phyloP scores from a whole-genome alignment of 2,888 invertebrate genomes.

The Elmis aenea region DNA sequence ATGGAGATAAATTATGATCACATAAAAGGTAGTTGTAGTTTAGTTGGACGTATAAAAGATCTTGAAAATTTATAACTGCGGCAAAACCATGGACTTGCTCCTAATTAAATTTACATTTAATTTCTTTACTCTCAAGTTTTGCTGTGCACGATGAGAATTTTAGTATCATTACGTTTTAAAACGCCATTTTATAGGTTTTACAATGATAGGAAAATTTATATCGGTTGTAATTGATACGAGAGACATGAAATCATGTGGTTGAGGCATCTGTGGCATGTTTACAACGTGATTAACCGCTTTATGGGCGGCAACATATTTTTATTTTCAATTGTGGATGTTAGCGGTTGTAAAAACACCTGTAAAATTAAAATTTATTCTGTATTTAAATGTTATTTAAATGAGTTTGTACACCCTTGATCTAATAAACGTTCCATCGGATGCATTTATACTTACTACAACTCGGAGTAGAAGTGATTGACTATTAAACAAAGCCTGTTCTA shows the following conservation, averaged over 20 bases:
- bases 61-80: conserved; percentile 15
- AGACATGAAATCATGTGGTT: no score
- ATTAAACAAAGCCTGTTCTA: conserved; percentile 21
- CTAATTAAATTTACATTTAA: no score
- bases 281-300: conserved; percentile 17
- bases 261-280: conserved; percentile 13
- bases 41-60: conserved; percentile 18
- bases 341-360: conserved; percentile 19
- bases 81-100: conserved; percentile 6
- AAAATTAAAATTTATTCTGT: conserved; percentile 18
- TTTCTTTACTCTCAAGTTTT: no score
- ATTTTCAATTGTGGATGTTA: conserved; percentile 15
- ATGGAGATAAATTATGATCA: conserved; percentile 19
- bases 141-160: no score
- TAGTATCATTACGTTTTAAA: no score
- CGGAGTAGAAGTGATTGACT: conserved; percentile 20
- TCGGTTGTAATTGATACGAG: no score
- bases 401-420: conserved; percentile 7
- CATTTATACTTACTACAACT: conserved; percentile 24
- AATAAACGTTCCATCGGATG: conserved; percentile 12
- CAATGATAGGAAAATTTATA: no score
- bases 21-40: conserved; percentile 14
- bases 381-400: conserved; percentile 4
- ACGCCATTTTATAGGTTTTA: no score
- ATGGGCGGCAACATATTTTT: conserved; percentile 16